Conservation (phyloP, 1,140 invertebrate genomes). For the Calosoma granatense region DNA sequence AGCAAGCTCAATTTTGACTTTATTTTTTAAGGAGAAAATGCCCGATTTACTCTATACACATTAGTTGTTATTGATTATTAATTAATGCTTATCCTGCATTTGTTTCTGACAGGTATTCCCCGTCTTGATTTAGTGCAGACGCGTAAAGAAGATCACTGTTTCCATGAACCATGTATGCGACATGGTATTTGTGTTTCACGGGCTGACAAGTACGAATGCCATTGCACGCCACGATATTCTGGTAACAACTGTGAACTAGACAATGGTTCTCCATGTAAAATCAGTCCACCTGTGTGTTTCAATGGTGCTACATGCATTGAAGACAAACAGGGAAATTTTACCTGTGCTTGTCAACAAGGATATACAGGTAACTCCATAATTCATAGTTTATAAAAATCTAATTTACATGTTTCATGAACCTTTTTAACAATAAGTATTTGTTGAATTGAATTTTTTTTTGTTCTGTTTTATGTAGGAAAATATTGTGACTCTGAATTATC, state of each 20-base stretch:
- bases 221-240: constrained; percentile 64
- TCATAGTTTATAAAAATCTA: too few species aligned
- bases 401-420: too few species aligned
- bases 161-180: constrained; percentile 68
- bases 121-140: not conserved
- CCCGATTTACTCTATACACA: too few species aligned
- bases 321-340: constrained; percentile 61
- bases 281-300: constrained; percentile 41
- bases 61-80: too few species aligned
- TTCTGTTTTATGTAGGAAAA: constrained; percentile 48
- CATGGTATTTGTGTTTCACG: constrained; percentile 66
- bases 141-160: constrained; percentile 48
- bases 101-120: not conserved
- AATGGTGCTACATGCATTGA: constrained; percentile 67
- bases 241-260: constrained; percentile 80
- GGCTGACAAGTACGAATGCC: constrained; percentile 65
- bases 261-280: constrained; percentile 56
- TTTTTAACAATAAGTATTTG: constrained; percentile 6
- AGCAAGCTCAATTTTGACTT: too few species aligned
- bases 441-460: constrained; percentile 11
- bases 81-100: too few species aligned
- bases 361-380: constrained; percentile 45
- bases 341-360: constrained; percentile 61
- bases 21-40: too few species aligned
- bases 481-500: constrained; percentile 70